Evolutionary conservation across 2,797 vertebrate genomes (phyloP), one percentile per base, ranked within the genome.

Genomic region (Yasuhikotakia modesta): DNA sequence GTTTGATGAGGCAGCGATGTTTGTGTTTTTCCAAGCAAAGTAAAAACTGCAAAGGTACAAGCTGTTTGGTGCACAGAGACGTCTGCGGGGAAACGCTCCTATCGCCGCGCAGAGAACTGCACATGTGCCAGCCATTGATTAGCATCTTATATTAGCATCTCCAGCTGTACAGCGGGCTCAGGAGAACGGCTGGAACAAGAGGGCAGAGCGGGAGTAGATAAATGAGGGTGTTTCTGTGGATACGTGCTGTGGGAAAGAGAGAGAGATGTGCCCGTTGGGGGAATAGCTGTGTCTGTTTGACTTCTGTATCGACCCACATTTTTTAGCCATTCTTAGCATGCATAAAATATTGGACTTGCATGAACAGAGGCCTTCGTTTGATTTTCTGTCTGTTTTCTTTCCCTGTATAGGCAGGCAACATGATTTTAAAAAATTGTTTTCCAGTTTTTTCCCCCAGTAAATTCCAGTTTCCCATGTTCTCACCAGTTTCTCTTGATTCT

Each of bases 101-200:
- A 24, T 30, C 17, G 53, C 30, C 50, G 70, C 66, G 22, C 70
- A 73, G 69, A 70, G 50, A 58, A 79, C 81, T 72, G 63, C 70
- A 57, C 70, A 70, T 67, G 35, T 72, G 76, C 77, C 65, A 67
- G 57, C 57, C 70, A 74, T 78, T 80, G 82, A 82, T 79, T 71
- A 68, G 69, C 77, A 46, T 48, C 68, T 79, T 63, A 68, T 58
- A 76, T 48, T 55, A 46, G 50, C 52, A 76, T 74, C 71, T 60
- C 35, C 58, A 68, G 50, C 74, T 69, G 32, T 64, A 67, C 68
- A 48, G 67, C 76, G 52, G 39, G 45, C 45, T 13, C 0, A 5
- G 8, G 14, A 66, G 58, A 67, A 45, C 35, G 1, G 12, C 5
- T 21, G n/a, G 11, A 64, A 67, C 79, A 64, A 66, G 45, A 50